A percentile compares a stretch with the other conserved stretches of the same genome.
Conservation (phyloP, 92 coral and sea anemone species). For the Porites evermanni region DNA sequence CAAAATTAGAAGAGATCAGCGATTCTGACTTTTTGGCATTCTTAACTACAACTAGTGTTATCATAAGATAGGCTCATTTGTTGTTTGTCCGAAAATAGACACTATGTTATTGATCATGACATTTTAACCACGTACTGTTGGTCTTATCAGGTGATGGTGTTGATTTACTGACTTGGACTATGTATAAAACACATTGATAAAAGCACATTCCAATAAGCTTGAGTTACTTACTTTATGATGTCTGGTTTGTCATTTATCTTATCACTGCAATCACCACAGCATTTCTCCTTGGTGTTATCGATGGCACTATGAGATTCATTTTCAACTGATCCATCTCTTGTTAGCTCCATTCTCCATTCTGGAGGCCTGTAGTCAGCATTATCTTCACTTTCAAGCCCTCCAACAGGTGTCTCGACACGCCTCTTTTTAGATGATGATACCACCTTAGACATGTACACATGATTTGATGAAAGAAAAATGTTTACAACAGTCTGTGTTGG, state of each 20-base stretch:
- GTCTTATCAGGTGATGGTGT: too few relatives aligned
- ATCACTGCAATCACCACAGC: slow-evolving; percentile 1
- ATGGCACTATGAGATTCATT: slow-evolving; percentile 22
- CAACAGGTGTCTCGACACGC: slow-evolving; percentile 31
- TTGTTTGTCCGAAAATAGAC: too few relatives aligned
- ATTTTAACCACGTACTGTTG: too few relatives aligned
- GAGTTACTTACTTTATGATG: slow-evolving; percentile 5
- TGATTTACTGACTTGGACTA: too few relatives aligned
- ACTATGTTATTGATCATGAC: too few relatives aligned
- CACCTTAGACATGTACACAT: neutral
- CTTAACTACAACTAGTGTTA: too few relatives aligned
- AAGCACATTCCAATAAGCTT: neutral
- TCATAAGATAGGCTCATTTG: too few relatives aligned
- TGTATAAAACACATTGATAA: too few relatives aligned
- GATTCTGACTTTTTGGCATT: too few relatives aligned
- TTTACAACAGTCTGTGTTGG: too few relatives aligned
- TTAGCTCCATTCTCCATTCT: slow-evolving; percentile 76
- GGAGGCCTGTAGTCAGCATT: slow-evolving; percentile 55
- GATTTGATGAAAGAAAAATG: neutral
- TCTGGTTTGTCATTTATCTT: slow-evolving; percentile 27
- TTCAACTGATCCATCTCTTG: slow-evolving; percentile 37
- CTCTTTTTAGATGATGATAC: slow-evolving; percentile 35
- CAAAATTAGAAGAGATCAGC: too few relatives aligned
- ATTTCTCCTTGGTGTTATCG: slow-evolving; percentile 22
- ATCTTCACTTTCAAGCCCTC: slow-evolving; percentile 35